These are phyloP conservation scores for Donacobius atricapilla DNA, from an alignment of 2,113 vertebrate species.

Conservation along the genomic window DNA sequence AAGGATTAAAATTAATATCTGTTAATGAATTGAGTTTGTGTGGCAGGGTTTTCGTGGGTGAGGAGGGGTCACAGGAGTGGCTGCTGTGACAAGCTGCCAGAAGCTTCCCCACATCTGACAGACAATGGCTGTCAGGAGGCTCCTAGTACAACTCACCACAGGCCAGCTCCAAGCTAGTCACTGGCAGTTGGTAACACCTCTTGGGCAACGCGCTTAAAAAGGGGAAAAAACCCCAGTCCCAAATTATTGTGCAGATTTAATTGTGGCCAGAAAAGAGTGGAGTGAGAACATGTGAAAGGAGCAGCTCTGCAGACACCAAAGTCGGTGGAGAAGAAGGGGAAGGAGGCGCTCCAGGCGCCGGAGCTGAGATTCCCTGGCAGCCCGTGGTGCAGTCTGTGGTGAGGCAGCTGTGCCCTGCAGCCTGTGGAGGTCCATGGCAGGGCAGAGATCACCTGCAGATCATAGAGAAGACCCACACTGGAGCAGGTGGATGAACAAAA, in stretches of 20 bases:
- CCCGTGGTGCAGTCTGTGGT: too few relatives aligned
- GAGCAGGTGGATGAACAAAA: not conserved
- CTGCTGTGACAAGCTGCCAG: too few relatives aligned
- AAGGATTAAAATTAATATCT: too few relatives aligned
- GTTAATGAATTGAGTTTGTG: too few relatives aligned
- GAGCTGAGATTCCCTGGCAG: not conserved
- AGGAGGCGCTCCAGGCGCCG: not conserved
- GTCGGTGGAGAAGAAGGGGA: not conserved
- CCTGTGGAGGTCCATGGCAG: fast-evolving
- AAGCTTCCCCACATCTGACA: too few relatives aligned
- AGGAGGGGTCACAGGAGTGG: too few relatives aligned
- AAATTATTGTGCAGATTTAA: not conserved
- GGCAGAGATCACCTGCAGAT: not conserved
- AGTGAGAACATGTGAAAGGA: not conserved
- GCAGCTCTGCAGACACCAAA: not conserved
- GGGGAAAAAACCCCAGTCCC: not conserved
- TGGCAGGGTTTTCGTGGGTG: too few relatives aligned
- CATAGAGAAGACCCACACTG: not conserved
- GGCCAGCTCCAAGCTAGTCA: too few relatives aligned
- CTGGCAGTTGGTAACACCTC: too few relatives aligned
- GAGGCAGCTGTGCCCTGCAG: not conserved
- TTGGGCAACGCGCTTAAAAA: too few relatives aligned
- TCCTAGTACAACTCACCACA: too few relatives aligned
- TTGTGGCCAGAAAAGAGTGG: not conserved
- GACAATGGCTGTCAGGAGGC: too few relatives aligned